A percentile compares a stretch with the other conserved stretches of the same genome.
Evolutionary conservation across 2,888 invertebrate species (phyloP).

Genomic region (Ectropis crepuscularia): DNA sequence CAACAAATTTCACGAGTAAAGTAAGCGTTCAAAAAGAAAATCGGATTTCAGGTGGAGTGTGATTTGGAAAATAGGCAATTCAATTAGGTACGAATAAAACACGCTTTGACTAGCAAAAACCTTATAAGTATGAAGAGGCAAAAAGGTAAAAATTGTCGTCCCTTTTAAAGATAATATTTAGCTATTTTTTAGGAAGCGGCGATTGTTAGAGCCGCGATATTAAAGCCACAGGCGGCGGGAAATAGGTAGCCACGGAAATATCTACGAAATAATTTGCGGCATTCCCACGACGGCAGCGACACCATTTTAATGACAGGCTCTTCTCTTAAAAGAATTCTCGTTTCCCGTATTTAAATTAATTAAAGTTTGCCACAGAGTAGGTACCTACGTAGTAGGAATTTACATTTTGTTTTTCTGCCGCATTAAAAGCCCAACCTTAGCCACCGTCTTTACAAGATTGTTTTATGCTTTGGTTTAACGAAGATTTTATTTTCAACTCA

Average conservation of each 20-base stretch:
- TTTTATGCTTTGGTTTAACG: constrained; percentile 8
- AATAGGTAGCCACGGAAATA: constrained; percentile 28
- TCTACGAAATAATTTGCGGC: constrained; percentile 34
- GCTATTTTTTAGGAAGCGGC: constrained; percentile 27
- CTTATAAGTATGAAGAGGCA: constrained; percentile 4
- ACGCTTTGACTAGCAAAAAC: not conserved
- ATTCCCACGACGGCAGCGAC: constrained; percentile 25
- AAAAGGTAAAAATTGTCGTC: constrained; percentile 19
- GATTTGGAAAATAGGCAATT: not conserved
- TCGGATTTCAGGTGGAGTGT: not conserved
- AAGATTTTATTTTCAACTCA: constrained; percentile 10
- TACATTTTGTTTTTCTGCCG: constrained; percentile 22
- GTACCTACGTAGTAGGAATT: constrained; percentile 7
- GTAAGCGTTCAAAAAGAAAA: not conserved
- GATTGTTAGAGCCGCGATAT: constrained; percentile 28
- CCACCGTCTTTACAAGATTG: constrained; percentile 17
- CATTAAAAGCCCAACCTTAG: constrained; percentile 10
- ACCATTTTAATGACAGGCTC: constrained; percentile 34
- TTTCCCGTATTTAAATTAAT: constrained; percentile 32
- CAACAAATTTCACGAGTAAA: not conserved
- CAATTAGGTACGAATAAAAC: constrained; percentile 4
- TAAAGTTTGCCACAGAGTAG: constrained; percentile 27
- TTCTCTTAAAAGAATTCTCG: constrained; percentile 30
- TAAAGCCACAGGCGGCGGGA: constrained; percentile 24
- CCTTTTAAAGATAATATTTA: constrained; percentile 23